Conservation (phyloP, 2,888 invertebrate genomes). For the Chrysolina americana region DNA sequence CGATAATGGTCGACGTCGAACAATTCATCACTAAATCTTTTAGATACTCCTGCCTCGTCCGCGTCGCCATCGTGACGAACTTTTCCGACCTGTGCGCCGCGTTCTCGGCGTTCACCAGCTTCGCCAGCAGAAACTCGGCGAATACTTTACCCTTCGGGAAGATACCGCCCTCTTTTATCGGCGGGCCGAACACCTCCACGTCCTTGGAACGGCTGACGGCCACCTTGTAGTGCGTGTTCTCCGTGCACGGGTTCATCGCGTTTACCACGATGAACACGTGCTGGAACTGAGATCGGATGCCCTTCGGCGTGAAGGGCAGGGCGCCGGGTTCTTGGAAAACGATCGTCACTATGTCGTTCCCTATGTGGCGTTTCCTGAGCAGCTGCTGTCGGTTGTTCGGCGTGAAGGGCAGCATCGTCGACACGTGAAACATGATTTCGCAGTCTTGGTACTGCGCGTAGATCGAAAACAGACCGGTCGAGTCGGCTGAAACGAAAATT, state of each 20-base stretch:
- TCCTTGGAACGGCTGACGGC: conserved; percentile 84
- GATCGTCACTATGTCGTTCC: conserved; percentile 98
- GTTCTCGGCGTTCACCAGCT: conserved; percentile 97
- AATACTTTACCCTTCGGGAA: conserved; percentile 94
- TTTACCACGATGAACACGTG: conserved; percentile 96
- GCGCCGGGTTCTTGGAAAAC: conserved; percentile 95
- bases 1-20: conserved; percentile 84
- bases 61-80: conserved; percentile 96
- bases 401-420: conserved; percentile 95
- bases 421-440: conserved; percentile 98
- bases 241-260: conserved; percentile 91
- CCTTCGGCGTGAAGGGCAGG: conserved; percentile 92
- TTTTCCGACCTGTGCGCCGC: conserved; percentile 97
- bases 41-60: conserved; percentile 95
- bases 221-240: conserved; percentile 88
- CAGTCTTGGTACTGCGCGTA: conserved; percentile 92
- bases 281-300: conserved; percentile 97
- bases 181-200: conserved; percentile 97
- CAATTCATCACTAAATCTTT: conserved; percentile 93
- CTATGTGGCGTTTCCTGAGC: conserved; percentile 94
- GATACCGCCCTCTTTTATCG: conserved; percentile 87
- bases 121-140: conserved; percentile 94
- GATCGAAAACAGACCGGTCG: conserved; percentile 94
- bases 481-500: conserved; percentile 76
- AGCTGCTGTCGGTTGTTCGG: conserved; percentile 96